Percentiles rank a stretch among this genome's conserved stretches.
Conservation (phyloP, 2,888 invertebrate species). For the Adelphocoris suturalis region DNA sequence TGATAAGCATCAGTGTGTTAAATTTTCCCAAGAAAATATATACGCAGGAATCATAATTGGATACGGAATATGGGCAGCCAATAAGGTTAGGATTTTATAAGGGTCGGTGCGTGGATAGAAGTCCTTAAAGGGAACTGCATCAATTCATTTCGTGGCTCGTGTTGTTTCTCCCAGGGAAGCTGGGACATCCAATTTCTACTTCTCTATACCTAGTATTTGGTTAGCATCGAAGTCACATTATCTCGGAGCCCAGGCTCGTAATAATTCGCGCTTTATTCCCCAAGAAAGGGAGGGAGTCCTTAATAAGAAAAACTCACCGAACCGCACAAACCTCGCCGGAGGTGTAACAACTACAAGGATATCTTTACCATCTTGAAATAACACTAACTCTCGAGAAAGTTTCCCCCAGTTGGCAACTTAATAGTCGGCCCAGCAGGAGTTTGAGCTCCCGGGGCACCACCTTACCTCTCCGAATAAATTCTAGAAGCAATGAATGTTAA, state of each 20-base stretch:
- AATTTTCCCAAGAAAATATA: too few species aligned
- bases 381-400: slow-evolving; percentile 46
- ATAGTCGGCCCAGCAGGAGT: slow-evolving; percentile 59
- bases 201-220: neutral
- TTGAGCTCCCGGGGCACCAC: slow-evolving; percentile 53
- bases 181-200: neutral
- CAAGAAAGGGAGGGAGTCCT: slow-evolving; percentile 18
- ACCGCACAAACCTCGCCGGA: slow-evolving; percentile 22
- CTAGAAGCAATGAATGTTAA: slow-evolving; percentile 64
- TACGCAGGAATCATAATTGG: too few species aligned
- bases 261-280: slow-evolving; percentile 25
- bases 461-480: slow-evolving; percentile 51
- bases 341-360: slow-evolving; percentile 41
- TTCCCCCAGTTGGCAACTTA: slow-evolving; percentile 61
- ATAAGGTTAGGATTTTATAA: too few species aligned
- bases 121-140: too few species aligned
- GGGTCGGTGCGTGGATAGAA: too few species aligned
- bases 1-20: too few species aligned
- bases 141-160: too few species aligned
- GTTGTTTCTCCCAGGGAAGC: too few species aligned
- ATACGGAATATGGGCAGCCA: too few species aligned
- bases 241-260: neutral
- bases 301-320: slow-evolving; percentile 39
- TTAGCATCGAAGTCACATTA: neutral
- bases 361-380: slow-evolving; percentile 57